Conservation (phyloP, 1,140 invertebrate genomes). For the Drosophila sp. region DNA sequence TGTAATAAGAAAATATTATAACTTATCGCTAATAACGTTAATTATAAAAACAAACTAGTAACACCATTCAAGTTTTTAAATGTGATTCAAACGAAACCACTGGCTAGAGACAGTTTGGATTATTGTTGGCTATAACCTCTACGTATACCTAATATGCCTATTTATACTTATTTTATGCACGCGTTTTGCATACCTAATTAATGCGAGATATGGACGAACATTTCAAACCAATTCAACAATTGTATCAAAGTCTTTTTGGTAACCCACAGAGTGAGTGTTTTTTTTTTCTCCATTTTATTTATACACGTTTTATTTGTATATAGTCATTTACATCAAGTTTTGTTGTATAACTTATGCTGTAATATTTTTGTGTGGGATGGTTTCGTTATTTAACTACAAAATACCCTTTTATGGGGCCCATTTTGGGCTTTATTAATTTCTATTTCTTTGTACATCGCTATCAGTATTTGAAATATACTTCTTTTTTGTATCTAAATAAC, state of each 20-base stretch:
- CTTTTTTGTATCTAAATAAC: no score
- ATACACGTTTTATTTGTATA: slow-evolving; percentile 24
- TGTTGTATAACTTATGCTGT: slow-evolving; percentile 26
- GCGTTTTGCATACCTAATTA: slow-evolving; percentile 68
- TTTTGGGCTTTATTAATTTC: neutral
- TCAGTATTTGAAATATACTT: no score
- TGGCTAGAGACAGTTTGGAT: slow-evolving; percentile 16
- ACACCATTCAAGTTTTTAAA: neutral
- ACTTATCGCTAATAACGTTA: no score
- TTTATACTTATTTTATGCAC: slow-evolving; percentile 78
- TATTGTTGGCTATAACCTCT: neutral
- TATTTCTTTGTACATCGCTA: no score
- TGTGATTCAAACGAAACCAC: slow-evolving; percentile 18
- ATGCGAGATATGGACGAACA: slow-evolving; percentile 10
- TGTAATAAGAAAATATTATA: no score
- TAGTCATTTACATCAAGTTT: slow-evolving; percentile 32
- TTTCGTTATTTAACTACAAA: neutral
- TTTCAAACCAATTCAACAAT: slow-evolving; percentile 23
- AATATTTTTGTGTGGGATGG: neutral
- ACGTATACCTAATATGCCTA: slow-evolving; percentile 27
- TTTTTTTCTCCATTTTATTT: slow-evolving; percentile 4
- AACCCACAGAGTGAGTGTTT: neutral
- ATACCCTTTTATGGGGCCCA: slow-evolving; percentile 22
- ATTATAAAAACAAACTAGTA: slow-evolving; percentile 30
- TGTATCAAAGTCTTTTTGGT: slow-evolving; percentile 4